Percentiles rank a stretch among this genome's conserved stretches.
Evolutionary conservation across 1,140 invertebrate genomes (phyloP).

Genomic region (Sarcophaga bullata): DNA sequence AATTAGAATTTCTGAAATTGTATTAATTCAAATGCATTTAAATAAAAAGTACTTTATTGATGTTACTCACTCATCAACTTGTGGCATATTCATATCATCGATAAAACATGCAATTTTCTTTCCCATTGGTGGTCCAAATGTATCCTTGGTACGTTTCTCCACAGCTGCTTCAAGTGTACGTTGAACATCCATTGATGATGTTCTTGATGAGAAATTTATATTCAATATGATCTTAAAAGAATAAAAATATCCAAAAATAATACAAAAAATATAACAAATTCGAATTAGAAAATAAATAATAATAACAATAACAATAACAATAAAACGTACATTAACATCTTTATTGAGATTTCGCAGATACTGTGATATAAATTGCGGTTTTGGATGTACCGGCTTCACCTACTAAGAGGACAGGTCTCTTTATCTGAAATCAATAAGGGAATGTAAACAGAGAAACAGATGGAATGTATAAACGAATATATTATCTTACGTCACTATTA

Average conservation of each 20-base stretch:
- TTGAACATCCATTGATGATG: constrained; percentile 89
- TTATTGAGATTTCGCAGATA: constrained; percentile 78
- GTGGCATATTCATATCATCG: constrained; percentile 95
- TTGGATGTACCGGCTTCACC: constrained; percentile 93
- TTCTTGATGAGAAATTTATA: constrained; percentile 91
- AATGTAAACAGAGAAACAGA: too few species aligned
- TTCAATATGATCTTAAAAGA: constrained; percentile 73
- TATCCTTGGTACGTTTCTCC: constrained; percentile 89
- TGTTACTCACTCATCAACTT: constrained; percentile 68
- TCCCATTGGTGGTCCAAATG: constrained; percentile 86
- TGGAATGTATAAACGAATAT: not conserved
- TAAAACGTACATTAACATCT: constrained; percentile 73
- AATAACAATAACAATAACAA: too few species aligned
- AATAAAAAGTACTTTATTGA: not conserved
- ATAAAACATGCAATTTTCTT: constrained; percentile 90
- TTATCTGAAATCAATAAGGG: constrained; percentile 66
- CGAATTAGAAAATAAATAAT: not conserved
- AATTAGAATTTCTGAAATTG: not conserved
- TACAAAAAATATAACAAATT: not conserved
- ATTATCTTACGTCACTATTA: constrained; percentile 76
- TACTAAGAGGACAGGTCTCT: constrained; percentile 82
- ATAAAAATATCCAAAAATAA: not conserved
- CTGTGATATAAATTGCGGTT: constrained; percentile 85
- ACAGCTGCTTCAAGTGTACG: constrained; percentile 85
- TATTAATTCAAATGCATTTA: too few species aligned